phyloP scores from a whole-genome alignment of 2,113 vertebrate genomes.

The Hippotragus niger region DNA sequence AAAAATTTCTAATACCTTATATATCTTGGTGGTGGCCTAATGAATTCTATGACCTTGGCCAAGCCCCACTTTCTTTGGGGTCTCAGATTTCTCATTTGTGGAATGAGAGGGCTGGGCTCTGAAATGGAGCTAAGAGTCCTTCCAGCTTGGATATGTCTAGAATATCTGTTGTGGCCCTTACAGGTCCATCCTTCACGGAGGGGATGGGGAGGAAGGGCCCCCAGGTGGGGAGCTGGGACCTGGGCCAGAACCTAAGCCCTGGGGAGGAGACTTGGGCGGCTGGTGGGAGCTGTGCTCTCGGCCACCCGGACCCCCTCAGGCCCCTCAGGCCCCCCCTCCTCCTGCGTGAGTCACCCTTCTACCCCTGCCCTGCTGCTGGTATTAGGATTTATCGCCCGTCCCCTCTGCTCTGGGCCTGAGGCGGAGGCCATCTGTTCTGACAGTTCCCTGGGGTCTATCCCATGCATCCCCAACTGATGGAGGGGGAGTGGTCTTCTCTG shows the following conservation, averaged over 20 bases:
- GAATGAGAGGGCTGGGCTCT: neutral
- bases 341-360: neutral
- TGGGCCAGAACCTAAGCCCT: neutral
- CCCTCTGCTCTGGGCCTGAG: neutral
- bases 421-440: neutral
- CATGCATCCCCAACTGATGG: neutral
- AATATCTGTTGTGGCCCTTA: neutral
- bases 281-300: no score
- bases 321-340: no score
- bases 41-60: neutral
- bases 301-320: neutral
- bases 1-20: neutral
- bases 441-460: neutral
- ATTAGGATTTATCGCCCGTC: neutral
- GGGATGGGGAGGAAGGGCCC: neutral
- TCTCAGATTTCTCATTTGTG: neutral
- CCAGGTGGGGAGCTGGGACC: neutral
- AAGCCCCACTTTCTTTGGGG: neutral
- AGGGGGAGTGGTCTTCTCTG: neutral
- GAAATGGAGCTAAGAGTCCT: neutral
- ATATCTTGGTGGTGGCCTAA: neutral
- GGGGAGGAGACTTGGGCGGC: neutral
- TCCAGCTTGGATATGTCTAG: neutral
- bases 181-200: neutral
- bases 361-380: no score